Percentiles rank a stretch among this genome's conserved stretches.
phyloP scores from a whole-genome alignment of 2,797 vertebrate genomes.

The Propithecus perrieri region DNA sequence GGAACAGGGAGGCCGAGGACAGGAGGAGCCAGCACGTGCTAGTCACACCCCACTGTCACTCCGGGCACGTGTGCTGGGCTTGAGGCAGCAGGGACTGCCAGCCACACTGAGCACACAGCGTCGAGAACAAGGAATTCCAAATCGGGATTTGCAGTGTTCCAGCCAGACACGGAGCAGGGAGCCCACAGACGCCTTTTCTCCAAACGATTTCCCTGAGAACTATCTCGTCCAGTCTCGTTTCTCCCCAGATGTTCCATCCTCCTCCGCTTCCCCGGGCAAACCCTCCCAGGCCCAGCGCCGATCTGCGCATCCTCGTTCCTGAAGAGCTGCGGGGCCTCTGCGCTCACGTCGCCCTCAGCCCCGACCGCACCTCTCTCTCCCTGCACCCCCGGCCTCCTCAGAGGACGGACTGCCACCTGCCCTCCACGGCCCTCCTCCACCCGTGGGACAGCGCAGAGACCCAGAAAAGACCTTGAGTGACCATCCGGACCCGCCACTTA shows the following conservation, averaged over 20 bases:
- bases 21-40: background rate
- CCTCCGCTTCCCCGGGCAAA: background rate
- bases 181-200: background rate
- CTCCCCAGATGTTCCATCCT: background rate
- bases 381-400: background rate
- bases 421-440: background rate
- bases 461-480: background rate
- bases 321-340: background rate
- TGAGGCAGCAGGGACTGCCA: background rate
- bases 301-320: background rate
- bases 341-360: rapidly evolving
- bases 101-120: background rate
- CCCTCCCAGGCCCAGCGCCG: background rate
- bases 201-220: background rate
- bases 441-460: background rate
- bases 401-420: background rate
- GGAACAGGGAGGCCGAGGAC: background rate
- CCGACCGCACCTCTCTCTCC: rapidly evolving
- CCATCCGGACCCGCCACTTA: background rate
- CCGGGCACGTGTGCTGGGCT: background rate
- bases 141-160: rapidly evolving
- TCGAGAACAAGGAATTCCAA: background rate
- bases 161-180: background rate
- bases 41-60: background rate
- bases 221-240: background rate